Conservation (phyloP, 2,797 vertebrate species). For the Lepus townsendii region DNA sequence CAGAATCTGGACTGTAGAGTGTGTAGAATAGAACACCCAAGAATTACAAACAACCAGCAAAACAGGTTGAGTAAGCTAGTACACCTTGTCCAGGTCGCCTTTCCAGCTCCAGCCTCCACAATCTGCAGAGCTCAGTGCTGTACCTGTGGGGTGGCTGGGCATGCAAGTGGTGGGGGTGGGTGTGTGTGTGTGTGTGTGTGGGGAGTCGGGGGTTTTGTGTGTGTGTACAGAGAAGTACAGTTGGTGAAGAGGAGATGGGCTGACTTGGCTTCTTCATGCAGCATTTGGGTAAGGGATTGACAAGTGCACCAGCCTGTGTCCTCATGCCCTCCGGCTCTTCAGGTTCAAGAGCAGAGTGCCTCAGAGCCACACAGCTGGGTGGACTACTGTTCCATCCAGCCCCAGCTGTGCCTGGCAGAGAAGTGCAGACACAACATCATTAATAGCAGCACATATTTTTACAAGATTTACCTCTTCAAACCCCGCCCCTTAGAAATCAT, state of each 20-base stretch:
- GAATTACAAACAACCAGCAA: neutral
- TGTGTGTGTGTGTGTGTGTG: too few relatives aligned
- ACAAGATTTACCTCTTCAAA: slow-evolving; percentile 85
- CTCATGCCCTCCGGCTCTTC: accelerated
- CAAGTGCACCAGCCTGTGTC: accelerated
- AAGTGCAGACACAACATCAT: slow-evolving; percentile 85
- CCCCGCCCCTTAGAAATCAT: slow-evolving; percentile 85
- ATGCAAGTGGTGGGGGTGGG: neutral
- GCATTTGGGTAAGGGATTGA: neutral
- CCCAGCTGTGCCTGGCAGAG: slow-evolving; percentile 78
- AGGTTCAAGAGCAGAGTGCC: neutral
- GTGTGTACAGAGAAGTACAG: neutral
- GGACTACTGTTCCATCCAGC: slow-evolving; percentile 77
- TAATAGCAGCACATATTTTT: slow-evolving; percentile 84
- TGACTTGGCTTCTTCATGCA: neutral
- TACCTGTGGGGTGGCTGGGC: neutral
- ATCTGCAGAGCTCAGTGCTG: neutral
- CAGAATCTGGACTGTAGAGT: neutral
- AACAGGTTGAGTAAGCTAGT: neutral
- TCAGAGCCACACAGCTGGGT: neutral
- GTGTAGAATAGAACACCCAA: neutral
- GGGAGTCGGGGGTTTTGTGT: too few relatives aligned
- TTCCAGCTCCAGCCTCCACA: too few relatives aligned
- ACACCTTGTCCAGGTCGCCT: neutral
- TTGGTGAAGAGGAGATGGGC: neutral